Percentiles rank a stretch among this genome's conserved stretches.
These are phyloP conservation scores for Pelecanoides urinatrix DNA, from an alignment of 2,113 vertebrate species.

Conservation along the genomic window DNA sequence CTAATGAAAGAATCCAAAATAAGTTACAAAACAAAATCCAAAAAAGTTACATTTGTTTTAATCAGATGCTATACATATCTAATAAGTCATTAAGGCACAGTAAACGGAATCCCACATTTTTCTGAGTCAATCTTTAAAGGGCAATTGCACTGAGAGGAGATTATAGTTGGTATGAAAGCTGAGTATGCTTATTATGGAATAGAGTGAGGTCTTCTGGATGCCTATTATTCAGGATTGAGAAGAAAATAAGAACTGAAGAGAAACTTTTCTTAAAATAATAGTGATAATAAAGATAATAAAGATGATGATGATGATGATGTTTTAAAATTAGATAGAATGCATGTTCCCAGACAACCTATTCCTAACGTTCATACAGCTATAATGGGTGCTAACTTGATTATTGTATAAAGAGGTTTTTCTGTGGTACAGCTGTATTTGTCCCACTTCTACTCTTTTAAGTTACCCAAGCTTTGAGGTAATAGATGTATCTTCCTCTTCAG, in stretches of 20 bases:
- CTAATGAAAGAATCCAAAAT: background rate
- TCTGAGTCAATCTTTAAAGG: background rate
- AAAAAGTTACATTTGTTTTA: background rate
- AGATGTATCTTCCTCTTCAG: background rate
- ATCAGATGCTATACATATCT: background rate
- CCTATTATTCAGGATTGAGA: background rate
- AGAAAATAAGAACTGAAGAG: background rate
- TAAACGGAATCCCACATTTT: background rate
- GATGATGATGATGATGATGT: too few species aligned
- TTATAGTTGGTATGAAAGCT: background rate
- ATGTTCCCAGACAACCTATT: background rate
- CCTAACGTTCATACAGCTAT: background rate
- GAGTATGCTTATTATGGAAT: background rate
- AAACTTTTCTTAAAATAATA: background rate
- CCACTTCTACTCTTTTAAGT: background rate
- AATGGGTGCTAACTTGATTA: background rate
- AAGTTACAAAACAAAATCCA: background rate
- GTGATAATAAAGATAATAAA: background rate
- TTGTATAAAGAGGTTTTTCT: background rate
- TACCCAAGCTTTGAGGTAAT: background rate
- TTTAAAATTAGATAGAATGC: background rate
- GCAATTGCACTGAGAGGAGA: background rate
- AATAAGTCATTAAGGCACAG: background rate
- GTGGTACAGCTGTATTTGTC: background rate
- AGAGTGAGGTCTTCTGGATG: background rate